Conservation (phyloP, 2,888 invertebrate species). For the Torymus texanus region DNA sequence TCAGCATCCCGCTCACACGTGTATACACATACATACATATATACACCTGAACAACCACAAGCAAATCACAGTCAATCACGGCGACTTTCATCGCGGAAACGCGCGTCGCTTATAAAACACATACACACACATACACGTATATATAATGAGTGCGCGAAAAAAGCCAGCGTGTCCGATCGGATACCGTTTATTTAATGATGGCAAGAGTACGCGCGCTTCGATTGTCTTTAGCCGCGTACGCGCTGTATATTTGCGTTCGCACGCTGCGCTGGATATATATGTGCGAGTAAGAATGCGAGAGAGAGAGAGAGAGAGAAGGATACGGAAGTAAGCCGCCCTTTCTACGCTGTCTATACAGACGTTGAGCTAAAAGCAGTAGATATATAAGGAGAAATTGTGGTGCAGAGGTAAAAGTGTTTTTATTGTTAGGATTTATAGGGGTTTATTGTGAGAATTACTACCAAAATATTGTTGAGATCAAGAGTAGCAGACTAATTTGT, state of each 20-base stretch:
- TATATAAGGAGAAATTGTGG: too few species aligned
- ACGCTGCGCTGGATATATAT: too few species aligned
- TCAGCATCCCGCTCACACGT: too few species aligned
- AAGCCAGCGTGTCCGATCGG: constrained; percentile 13
- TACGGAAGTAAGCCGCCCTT: background rate
- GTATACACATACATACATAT: too few species aligned
- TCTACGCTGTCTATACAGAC: background rate
- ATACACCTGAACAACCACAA: background rate
- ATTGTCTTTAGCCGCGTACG: constrained; percentile 19
- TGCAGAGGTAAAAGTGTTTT: too few species aligned
- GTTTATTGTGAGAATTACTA: too few species aligned
- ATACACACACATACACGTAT: background rate
- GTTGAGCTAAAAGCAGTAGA: too few species aligned
- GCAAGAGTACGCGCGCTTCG: background rate
- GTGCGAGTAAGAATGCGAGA: background rate
- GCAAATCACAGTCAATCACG: background rate
- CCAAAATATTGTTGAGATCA: too few species aligned
- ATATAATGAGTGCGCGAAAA: constrained; percentile 18
- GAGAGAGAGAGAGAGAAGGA: too few species aligned
- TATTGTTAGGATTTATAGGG: too few species aligned
- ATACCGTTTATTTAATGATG: constrained; percentile 50
- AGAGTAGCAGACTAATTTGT: too few species aligned
- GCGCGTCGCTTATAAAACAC: background rate
- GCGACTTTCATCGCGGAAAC: background rate
- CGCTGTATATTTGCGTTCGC: background rate